Conservation (phyloP, 2,113 vertebrate genomes). For the Patagioenas fasciata region DNA sequence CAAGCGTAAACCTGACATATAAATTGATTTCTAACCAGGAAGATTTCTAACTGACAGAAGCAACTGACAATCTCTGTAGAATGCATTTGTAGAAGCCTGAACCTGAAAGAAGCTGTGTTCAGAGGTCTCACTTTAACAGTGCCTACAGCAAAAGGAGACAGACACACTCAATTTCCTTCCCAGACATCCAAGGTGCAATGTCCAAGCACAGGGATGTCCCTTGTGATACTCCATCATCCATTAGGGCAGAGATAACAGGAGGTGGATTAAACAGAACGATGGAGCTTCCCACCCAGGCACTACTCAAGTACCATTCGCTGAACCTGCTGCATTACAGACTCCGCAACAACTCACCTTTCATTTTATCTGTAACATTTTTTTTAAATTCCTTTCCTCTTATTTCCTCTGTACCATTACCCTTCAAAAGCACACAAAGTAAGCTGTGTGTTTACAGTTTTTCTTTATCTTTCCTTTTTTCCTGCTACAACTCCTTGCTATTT, state of each 20-base stretch:
- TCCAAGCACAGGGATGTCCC: neutral
- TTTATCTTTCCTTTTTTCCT: neutral
- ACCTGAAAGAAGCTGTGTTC: neutral
- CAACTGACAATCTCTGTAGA: neutral
- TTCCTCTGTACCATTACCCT: neutral
- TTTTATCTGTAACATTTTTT: neutral
- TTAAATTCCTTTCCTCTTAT: neutral
- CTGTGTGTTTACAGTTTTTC: neutral
- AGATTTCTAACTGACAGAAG: slow-evolving; percentile 13
- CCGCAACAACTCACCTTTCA: neutral
- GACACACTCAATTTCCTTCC: neutral
- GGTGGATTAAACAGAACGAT: neutral
- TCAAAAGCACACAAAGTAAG: neutral
- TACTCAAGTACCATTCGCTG: neutral
- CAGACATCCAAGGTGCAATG: neutral
- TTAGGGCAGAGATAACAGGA: neutral
- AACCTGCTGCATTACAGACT: neutral
- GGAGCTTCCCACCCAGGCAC: neutral
- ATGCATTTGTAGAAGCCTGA: neutral
- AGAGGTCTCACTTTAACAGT: neutral
- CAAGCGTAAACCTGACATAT: neutral
- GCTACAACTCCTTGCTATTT: neutral
- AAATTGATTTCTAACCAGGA: slow-evolving; percentile 8
- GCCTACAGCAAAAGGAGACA: neutral
- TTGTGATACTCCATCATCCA: neutral